Percentiles rank a stretch among this genome's conserved stretches.
Evolutionary conservation across 2,888 invertebrate genomes (phyloP).

Genomic region (Pandemis cinnamomeana): DNA sequence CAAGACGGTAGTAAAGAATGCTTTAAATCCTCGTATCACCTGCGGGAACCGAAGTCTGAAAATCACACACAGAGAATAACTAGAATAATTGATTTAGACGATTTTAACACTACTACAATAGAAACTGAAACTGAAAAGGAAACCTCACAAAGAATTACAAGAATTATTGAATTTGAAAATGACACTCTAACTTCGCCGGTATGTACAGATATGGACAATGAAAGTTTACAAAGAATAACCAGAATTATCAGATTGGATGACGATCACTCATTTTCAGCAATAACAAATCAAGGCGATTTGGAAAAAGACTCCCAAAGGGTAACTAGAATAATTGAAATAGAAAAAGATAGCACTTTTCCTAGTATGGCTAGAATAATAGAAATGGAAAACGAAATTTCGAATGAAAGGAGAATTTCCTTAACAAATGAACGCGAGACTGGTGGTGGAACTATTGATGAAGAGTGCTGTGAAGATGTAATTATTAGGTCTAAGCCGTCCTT

Average conservation of each 20-base stretch:
- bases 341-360: conserved; percentile 74
- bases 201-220: conserved; percentile 62
- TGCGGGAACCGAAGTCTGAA: conserved; percentile 54
- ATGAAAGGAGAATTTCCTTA: conserved; percentile 78
- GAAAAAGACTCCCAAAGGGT: conserved; percentile 71
- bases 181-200: conserved; percentile 62
- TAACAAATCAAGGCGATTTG: conserved; percentile 64
- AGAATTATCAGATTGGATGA: conserved; percentile 77
- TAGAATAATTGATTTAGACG: conserved; percentile 78
- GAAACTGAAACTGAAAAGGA: conserved; percentile 69
- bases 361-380: conserved; percentile 82
- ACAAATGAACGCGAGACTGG: conserved; percentile 81
- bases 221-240: conserved; percentile 72
- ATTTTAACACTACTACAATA: conserved; percentile 60
- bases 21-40: conserved; percentile 50
- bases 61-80: conserved; percentile 75
- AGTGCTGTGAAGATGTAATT: conserved; percentile 67
- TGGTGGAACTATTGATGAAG: conserved; percentile 69
- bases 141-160: conserved; percentile 74
- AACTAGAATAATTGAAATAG: conserved; percentile 71
- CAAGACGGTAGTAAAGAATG: conserved; percentile 58
- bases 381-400: conserved; percentile 81
- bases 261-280: conserved; percentile 71
- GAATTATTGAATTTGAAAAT: conserved; percentile 77
- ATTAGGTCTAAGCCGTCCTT: conserved; percentile 70